Evolutionary conservation across 2,888 invertebrate genomes (phyloP).

Genomic region (Leucophenga montana): DNA sequence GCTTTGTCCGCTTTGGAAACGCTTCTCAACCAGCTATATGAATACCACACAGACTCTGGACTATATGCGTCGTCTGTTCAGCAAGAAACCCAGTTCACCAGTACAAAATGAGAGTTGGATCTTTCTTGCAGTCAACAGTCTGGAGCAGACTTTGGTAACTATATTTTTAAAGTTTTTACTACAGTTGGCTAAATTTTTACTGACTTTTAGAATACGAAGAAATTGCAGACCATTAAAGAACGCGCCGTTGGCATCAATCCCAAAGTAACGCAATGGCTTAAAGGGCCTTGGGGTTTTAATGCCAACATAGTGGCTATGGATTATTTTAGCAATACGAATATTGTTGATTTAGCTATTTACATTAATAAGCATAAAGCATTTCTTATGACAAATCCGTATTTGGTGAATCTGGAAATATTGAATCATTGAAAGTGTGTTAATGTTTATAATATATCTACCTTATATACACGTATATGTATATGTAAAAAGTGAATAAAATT

Average conservation of each 20-base stretch:
- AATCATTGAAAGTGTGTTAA: background rate
- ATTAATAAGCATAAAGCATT: constrained; percentile 72
- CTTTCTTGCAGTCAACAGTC: constrained; percentile 65
- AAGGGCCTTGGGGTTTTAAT: constrained; percentile 78
- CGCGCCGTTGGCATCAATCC: constrained; percentile 75
- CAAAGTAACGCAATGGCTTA: constrained; percentile 80
- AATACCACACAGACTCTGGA: constrained; percentile 66
- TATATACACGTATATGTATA: too few relatives aligned
- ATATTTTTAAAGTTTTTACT: background rate
- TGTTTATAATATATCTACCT: background rate
- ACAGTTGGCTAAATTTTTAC: constrained; percentile 3
- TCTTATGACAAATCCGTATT: constrained; percentile 58
- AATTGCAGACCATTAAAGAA: constrained; percentile 64
- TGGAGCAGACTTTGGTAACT: constrained; percentile 64
- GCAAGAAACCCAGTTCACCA: constrained; percentile 63
- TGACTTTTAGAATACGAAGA: constrained; percentile 55
- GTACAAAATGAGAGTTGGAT: constrained; percentile 70
- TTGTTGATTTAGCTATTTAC: constrained; percentile 80
- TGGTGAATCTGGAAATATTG: constrained; percentile 63
- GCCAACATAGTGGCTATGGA: constrained; percentile 84
- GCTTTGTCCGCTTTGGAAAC: constrained; percentile 68
- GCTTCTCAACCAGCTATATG: constrained; percentile 66
- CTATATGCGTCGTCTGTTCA: constrained; percentile 69
- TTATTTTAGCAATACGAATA: constrained; percentile 82
- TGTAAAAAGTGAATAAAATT: too few relatives aligned